Percentiles rank a stretch among this genome's conserved stretches.
Evolutionary conservation across 23 tunicate species (phyloP).

Genomic region (Oikopleura dioica): DNA sequence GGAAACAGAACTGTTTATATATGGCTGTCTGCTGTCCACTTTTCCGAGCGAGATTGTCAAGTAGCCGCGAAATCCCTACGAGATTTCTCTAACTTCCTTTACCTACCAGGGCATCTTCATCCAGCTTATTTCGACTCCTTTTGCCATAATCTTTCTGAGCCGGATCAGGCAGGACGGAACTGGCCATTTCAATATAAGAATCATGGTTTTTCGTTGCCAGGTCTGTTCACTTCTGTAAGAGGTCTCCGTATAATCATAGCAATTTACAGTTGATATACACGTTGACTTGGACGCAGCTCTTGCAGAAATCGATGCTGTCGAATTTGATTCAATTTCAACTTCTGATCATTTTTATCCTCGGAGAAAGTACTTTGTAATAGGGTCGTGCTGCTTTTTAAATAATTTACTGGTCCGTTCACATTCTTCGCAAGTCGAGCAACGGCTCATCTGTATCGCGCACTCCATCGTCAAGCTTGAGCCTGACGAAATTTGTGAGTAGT

Average conservation of each 20-base stretch:
- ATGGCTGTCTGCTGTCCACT: background rate
- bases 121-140: background rate
- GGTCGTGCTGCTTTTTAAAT: background rate
- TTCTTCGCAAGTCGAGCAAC: background rate
- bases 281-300: background rate
- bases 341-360: slow-evolving; percentile 1
- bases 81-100: background rate
- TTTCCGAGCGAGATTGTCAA: background rate
- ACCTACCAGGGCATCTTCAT: background rate
- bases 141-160: background rate
- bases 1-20: background rate
- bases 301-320: slow-evolving; percentile 8
- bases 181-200: background rate
- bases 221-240: too few relatives aligned
- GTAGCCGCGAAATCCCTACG: background rate
- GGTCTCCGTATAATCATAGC: too few relatives aligned
- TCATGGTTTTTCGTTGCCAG: too few relatives aligned
- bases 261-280: background rate
- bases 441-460: background rate
- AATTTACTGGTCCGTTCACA: background rate
- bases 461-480: background rate
- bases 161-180: background rate
- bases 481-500: background rate
- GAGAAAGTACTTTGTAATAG: slow-evolving; percentile 4
- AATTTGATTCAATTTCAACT: background rate